Conservation (phyloP, 2,888 invertebrate genomes). For the Idaea dimidiata region DNA sequence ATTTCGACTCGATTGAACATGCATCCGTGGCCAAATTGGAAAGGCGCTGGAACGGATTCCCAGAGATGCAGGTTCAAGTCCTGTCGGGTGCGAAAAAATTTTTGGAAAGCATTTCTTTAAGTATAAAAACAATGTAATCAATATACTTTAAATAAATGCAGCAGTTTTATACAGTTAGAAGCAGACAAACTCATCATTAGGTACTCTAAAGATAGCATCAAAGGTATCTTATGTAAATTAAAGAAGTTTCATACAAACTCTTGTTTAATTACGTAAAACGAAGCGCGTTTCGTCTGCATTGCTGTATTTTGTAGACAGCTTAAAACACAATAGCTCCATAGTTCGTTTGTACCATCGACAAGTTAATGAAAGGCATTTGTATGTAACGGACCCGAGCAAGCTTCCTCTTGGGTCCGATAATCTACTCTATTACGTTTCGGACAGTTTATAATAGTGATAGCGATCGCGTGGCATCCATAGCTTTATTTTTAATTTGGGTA, state of each 20-base stretch:
- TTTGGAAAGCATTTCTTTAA: too few relatives aligned
- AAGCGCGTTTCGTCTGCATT: conserved; percentile 27
- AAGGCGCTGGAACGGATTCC: too few relatives aligned
- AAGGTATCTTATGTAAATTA: conserved; percentile 2
- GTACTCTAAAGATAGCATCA: background rate
- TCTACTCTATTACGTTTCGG: conserved; percentile 52
- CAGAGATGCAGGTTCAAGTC: too few relatives aligned
- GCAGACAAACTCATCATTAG: too few relatives aligned
- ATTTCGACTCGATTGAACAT: too few relatives aligned
- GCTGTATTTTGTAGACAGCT: conserved; percentile 47
- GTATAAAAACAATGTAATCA: too few relatives aligned
- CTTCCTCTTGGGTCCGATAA: conserved; percentile 69
- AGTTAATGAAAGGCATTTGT: conserved; percentile 79
- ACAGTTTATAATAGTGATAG: background rate
- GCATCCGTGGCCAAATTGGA: too few relatives aligned
- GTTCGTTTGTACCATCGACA: conserved; percentile 67
- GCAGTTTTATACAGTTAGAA: too few relatives aligned
- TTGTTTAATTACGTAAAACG: background rate
- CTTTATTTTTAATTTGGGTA: background rate
- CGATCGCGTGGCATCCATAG: background rate
- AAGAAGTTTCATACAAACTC: background rate
- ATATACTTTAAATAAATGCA: too few relatives aligned
- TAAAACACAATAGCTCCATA: conserved; percentile 57
- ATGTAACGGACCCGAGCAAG: conserved; percentile 74
- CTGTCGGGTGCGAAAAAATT: too few relatives aligned